phyloP scores from a whole-genome alignment of 2,113 vertebrate genomes.

The Monopterus albus region DNA sequence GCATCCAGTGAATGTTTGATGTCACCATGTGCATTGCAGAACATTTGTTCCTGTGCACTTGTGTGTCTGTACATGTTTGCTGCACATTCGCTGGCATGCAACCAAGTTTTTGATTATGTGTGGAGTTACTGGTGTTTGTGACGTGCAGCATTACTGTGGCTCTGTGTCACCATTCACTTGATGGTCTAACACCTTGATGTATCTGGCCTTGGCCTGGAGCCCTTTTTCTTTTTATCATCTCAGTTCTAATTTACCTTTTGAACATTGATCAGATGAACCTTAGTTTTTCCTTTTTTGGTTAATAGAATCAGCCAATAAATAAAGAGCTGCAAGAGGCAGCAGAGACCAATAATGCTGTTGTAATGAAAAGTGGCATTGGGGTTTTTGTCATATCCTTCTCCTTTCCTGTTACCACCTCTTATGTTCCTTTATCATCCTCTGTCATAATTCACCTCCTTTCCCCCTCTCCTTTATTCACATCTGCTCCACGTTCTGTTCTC shows the following conservation, averaged over 20 bases:
- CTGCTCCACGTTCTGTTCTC: conserved; percentile 27
- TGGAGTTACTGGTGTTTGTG: conserved; percentile 5
- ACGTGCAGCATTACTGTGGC: not conserved
- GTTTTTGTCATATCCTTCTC: not conserved
- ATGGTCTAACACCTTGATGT: no score
- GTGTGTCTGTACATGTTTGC: not conserved
- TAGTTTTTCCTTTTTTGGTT: no score
- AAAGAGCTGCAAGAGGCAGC: not conserved
- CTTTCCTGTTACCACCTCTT: not conserved
- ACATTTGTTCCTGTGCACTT: not conserved
- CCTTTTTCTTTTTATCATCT: not conserved
- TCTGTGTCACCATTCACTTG: no score
- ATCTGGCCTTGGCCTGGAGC: no score
- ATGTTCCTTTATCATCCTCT: conserved; percentile 4
- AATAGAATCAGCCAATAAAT: not conserved
- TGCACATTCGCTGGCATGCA: no score
- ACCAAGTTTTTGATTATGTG: not conserved
- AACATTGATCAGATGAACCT: no score
- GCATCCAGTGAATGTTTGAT: conserved; percentile 8
- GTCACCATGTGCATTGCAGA: not conserved
- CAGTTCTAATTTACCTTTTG: not conserved
- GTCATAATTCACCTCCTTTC: not conserved
- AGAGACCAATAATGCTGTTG: not conserved
- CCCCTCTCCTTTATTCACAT: conserved; percentile 5
- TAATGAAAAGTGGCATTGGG: not conserved